These are phyloP conservation scores for Anomalospiza imberbis DNA, from an alignment of 2,797 vertebrate species.

Conservation along the genomic window DNA sequence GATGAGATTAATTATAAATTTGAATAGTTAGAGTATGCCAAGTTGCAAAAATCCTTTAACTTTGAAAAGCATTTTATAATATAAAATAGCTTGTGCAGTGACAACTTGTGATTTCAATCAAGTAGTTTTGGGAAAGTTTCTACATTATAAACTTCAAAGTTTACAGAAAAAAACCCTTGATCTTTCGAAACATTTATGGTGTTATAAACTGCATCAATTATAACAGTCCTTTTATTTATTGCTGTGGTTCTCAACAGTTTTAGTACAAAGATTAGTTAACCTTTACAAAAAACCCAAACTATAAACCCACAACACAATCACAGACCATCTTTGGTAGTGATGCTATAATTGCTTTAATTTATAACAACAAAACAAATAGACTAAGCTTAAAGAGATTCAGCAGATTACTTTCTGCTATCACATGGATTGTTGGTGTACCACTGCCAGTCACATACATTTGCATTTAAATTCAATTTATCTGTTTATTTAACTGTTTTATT, in stretches of 20 bases:
- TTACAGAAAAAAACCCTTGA: neutral
- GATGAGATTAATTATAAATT: neutral
- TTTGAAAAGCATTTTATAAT: constrained; percentile 4
- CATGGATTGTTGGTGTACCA: neutral
- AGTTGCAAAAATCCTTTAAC: neutral
- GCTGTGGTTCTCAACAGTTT: neutral
- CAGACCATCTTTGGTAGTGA: neutral
- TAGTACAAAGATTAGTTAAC: neutral
- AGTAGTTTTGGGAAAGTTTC: neutral
- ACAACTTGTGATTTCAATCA: neutral
- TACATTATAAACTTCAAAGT: neutral
- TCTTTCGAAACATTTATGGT: neutral
- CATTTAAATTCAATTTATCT: neutral
- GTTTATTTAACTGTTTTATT: neutral
- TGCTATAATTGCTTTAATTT: neutral
- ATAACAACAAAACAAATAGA: neutral
- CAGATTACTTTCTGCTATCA: neutral
- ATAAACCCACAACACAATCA: neutral
- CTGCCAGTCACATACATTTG: neutral
- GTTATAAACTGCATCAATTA: neutral
- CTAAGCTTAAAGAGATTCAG: neutral
- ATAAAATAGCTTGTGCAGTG: neutral
- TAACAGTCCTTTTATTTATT: neutral
- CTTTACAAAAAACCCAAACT: neutral
- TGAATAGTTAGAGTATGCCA: neutral